Base-by-base conservation (phyloP, 2,797 vertebrate genomes). In the Pseudotriccus pelzelni region DNA sequence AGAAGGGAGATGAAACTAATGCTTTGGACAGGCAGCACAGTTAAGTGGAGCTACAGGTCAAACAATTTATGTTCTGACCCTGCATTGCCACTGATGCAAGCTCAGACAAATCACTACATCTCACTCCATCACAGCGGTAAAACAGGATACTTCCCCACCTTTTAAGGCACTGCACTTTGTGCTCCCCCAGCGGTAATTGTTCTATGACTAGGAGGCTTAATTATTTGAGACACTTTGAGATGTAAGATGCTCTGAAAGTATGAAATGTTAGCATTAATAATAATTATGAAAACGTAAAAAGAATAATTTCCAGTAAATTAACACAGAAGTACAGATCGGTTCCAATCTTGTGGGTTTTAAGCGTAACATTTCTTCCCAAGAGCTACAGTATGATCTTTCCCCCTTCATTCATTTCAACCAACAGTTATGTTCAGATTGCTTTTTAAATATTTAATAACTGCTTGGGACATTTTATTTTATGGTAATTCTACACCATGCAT, bases 381-480 rank as follows among this genome's bases (percentile, higher is more conserved):
- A 55, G 87, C 73, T 85, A 55, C 21, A 66, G 32, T 27, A 56
- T 49, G 62, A 90, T 95, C 68, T 93, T 83, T 89, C 77, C 52
- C 41, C 28, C 81, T 96, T 90, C 92, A 91, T 86, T 94, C 82
- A 93, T 94, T 97, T 68, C 84, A 89, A 79, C 68, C 93, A 96
- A 92, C 94, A 96, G 62, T 96, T 92, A 95, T 44, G 80, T 89
- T 93, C 78, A 92, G 82, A 96, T 95, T 94, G 79, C 64, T 93
- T 94, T 95, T 97, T 97, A 97, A 97, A 97, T 97, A 95, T 97
- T 97, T 97, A 95, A 94, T 92, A 96, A 93, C 93, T 96, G 84
- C 92, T 86, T 76, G 70, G 95, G 93, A 96, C 49, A 74, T 94
- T 96, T 95, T 89, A 80, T 87, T 96, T 94, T 93, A 97, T 94